Evolutionary conservation across 2,797 vertebrate species (phyloP), one percentile per base, ranked within the genome.

Genomic region (Fistularia commersonii): DNA sequence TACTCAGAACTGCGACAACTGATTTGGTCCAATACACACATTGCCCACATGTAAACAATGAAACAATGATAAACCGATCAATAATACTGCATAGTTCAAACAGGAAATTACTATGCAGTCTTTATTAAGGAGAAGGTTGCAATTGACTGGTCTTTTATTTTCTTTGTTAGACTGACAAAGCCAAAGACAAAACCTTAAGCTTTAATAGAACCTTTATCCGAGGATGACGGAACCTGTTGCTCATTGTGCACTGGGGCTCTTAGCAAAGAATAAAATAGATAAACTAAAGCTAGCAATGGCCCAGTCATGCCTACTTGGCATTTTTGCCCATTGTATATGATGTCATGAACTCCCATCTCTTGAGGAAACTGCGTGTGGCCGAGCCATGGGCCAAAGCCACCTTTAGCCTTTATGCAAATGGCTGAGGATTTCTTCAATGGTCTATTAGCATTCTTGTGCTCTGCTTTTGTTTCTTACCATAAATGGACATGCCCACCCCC

Each of bases 401-500:
- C 82, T 84, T 85, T 87, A 74, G 83, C 79, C 86, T 85, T 87
- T 83, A 89, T 89, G 88, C 80, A 84, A 89, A 90, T 89, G 75
- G 64, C 64, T 57, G 44, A 61, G 58, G 66, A 76, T 57, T 73
- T 73, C 47, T 56, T 83, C 84, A 81, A 82, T 79, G 58, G 70
- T 74, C 73, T 64, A 82, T 88, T 88, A 89, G 80, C 86, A 90
- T 90, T 80, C 69, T 80, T 66, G 68, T 72, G 77, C 78, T 80
- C 53, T 49, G 49, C 66, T 79, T 83, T 89, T 83, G 73, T 89
- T 66, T 80, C 52, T 59, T 54, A 31, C 50, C 44, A 71, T 69
- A 66, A 87, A 80, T 58, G 61, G 77, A 85, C 68, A 74, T 64
- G 61, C 55, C 46, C 54, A 64, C 23, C 51, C 62, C 64, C 47